Evolutionary conservation across 1,140 invertebrate genomes (phyloP).

Genomic region (Drosophila pandora): DNA sequence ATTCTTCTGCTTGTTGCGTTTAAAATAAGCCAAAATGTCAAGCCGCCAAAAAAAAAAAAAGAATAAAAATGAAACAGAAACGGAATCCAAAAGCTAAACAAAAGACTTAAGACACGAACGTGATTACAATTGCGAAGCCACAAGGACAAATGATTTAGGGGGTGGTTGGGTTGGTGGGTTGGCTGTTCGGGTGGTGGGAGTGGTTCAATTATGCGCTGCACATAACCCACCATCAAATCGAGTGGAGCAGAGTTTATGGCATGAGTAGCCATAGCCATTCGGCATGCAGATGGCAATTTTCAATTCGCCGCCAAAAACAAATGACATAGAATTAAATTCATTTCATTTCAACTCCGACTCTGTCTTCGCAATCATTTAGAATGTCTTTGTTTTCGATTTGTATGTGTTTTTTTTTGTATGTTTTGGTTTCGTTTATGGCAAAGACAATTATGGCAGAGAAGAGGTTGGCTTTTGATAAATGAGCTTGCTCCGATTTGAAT

Average conservation of each 20-base stretch:
- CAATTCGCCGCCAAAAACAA: constrained; percentile 15
- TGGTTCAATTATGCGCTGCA: constrained; percentile 24
- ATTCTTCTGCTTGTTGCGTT: constrained; percentile 13
- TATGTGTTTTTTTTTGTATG: neutral
- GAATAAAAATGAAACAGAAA: constrained; percentile 43
- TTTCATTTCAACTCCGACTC: constrained; percentile 2
- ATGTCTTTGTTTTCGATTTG: constrained; percentile 9
- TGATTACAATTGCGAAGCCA: constrained; percentile 7
- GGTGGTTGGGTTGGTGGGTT: neutral
- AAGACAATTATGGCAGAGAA: constrained; percentile 35
- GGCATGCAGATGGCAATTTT: constrained; percentile 33
- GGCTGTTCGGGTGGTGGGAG: constrained; percentile 18
- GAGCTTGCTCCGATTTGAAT: constrained; percentile 72
- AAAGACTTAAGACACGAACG: constrained; percentile 74
- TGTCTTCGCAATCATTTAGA: constrained; percentile 10
- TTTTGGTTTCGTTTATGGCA: neutral
- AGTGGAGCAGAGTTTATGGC: neutral
- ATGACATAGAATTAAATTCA: constrained; percentile 37
- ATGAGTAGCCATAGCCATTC: constrained; percentile 5
- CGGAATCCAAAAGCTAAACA: constrained; percentile 49
- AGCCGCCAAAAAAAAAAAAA: constrained; percentile 9
- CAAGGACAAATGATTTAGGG: constrained; percentile 14
- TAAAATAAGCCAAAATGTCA: constrained; percentile 36
- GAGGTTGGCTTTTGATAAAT: constrained; percentile 58
- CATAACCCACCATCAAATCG: constrained; percentile 6